Evolutionary conservation across 1,140 invertebrate genomes (phyloP).

Genomic region (Drosophila varians): DNA sequence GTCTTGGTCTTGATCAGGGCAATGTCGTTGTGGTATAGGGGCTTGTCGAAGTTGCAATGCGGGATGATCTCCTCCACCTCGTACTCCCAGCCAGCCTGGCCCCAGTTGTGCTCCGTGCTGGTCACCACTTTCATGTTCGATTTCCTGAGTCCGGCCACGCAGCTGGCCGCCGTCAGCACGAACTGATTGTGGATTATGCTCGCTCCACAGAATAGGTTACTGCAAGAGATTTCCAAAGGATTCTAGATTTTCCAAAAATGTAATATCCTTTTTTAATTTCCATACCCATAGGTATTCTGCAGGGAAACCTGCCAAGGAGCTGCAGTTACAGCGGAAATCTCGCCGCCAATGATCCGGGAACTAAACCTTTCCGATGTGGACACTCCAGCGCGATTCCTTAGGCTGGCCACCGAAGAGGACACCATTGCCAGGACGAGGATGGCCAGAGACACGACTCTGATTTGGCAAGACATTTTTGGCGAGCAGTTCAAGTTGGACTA

Average conservation of each 20-base stretch:
- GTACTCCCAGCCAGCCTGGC: constrained; percentile 51
- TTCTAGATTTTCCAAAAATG: not conserved
- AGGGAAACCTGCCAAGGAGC: constrained; percentile 84
- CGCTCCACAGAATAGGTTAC: constrained; percentile 83
- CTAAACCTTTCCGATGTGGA: not conserved
- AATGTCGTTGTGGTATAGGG: constrained; percentile 84
- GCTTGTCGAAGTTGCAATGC: constrained; percentile 77
- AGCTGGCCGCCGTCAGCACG: constrained; percentile 84
- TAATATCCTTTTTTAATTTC: not conserved
- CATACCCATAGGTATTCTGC: constrained; percentile 50
- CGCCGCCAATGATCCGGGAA: constrained; percentile 83
- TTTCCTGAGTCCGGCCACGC: constrained; percentile 59
- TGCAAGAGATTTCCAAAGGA: not conserved
- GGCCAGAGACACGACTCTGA: constrained; percentile 19
- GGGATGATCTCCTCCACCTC: constrained; percentile 52
- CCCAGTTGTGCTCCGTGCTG: constrained; percentile 71
- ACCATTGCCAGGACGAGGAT: constrained; percentile 20
- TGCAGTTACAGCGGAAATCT: constrained; percentile 65
- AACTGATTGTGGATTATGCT: constrained; percentile 78
- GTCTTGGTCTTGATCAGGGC: constrained; percentile 83
- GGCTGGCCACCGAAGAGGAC: constrained; percentile 25
- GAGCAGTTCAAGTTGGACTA: constrained; percentile 52
- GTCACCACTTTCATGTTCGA: constrained; percentile 56
- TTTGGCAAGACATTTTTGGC: constrained; percentile 52
- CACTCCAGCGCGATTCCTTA: constrained; percentile 12